Conservation (phyloP, 2,797 vertebrate species). For the Cyprinella venusta region DNA sequence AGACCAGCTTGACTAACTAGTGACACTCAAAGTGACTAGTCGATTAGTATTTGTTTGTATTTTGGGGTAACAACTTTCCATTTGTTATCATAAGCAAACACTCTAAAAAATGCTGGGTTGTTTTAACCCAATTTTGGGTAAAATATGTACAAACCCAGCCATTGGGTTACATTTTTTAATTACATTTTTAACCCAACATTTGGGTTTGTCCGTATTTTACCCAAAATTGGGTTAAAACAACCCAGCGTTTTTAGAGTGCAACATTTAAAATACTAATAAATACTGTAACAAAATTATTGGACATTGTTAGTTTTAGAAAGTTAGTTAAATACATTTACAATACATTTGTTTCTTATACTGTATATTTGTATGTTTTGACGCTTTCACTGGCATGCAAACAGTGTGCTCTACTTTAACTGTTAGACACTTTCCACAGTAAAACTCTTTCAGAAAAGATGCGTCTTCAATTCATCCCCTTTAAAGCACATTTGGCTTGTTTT, state of each 20-base stretch:
- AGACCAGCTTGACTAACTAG: too few relatives aligned
- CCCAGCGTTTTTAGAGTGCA: background rate
- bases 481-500: conserved; percentile 16
- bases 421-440: background rate
- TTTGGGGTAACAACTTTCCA: too few relatives aligned
- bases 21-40: too few relatives aligned
- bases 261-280: background rate
- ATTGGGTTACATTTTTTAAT: too few relatives aligned
- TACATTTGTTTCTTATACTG: background rate
- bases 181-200: too few relatives aligned
- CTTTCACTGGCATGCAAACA: background rate
- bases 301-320: background rate
- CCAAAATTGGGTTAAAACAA: too few relatives aligned
- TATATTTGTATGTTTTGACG: background rate
- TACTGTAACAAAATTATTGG: background rate
- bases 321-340: background rate
- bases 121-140: too few relatives aligned
- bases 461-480: conserved; percentile 21
- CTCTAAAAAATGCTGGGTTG: too few relatives aligned
- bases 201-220: too few relatives aligned
- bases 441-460: background rate
- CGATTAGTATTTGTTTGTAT: too few relatives aligned
- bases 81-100: too few relatives aligned
- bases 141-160: too few relatives aligned
- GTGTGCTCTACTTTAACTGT: background rate